Evolutionary conservation across 2,797 vertebrate species (phyloP), one percentile per base, ranked within the genome.

Genomic region (Chloroceryle inda): DNA sequence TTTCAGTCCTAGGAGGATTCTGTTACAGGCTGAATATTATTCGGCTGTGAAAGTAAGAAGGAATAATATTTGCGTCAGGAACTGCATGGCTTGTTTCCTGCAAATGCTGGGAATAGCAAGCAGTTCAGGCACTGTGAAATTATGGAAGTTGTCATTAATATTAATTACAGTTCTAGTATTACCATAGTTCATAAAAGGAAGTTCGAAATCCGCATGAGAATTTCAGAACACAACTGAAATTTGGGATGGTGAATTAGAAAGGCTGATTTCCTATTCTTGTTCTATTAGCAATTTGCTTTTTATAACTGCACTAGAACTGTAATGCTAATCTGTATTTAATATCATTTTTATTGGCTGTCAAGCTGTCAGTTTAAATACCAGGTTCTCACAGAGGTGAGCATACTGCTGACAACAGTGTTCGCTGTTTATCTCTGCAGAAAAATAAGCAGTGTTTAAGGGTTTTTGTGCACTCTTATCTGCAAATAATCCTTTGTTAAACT

Each of bases 11-110:
- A 26, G 58, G 95, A 95, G 95, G 91, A 89, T 96, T 96, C 90
- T 95, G 38, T 96, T 95, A 85, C 95, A 93, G 85, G 49, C 90
- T 83, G 94, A 91, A 91, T 90, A 93, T 94, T 94, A 58, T 83
- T 96, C 95, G 93, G 77, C 94, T 96, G 88, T 67, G 82, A 87
- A 95, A 89, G 83, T 95, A 95, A 77, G 79, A 87, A 77, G 74
- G 88, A 80, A 67, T 92, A 71, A 81, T 87, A 82, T 77, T 93
- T 89, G 83, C 76, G 61, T 92, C 93, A 94, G 94, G 85, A 96
- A 87, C 77, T 72, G 71, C 35, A 38, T 2, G 11, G 64, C 83
- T 92, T 79, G 74, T 87, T 97, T 94, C 77, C 68, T 94, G 63
- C 91, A 88, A 85, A 88, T 59, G 10, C 37, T 31, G 35, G 74